Evolutionary conservation across 1,140 invertebrate species (phyloP).

Genomic region (Pristionchus pacificus): DNA sequence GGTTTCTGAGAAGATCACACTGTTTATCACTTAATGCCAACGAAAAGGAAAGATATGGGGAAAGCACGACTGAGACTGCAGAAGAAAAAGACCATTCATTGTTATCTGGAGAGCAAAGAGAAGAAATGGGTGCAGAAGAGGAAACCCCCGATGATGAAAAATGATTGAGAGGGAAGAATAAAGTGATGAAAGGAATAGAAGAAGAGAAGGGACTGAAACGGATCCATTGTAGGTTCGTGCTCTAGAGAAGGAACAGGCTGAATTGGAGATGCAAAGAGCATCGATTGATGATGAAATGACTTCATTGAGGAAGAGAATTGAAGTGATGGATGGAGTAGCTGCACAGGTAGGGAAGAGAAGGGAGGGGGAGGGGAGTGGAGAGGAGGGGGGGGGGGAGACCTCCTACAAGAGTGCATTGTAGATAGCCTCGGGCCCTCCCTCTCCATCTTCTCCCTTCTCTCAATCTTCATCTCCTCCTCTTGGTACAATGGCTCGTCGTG

Average conservation of each 20-base stretch:
- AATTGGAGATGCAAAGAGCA: slow-evolving; percentile 37
- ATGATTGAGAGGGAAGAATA: no score
- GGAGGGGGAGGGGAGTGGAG: neutral
- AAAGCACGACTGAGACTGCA: no score
- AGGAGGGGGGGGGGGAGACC: no score
- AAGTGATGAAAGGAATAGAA: neutral
- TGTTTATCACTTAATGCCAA: no score
- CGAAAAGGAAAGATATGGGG: no score
- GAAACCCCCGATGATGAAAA: no score
- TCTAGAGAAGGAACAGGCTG: slow-evolving; percentile 43
- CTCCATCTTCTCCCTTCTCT: neutral
- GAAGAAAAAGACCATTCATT: no score
- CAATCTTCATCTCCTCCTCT: neutral
- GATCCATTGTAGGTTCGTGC: slow-evolving; percentile 36
- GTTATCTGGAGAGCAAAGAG: no score
- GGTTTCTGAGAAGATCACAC: no score
- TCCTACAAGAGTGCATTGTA: slow-evolving; percentile 29
- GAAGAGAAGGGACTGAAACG: neutral
- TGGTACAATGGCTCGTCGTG: slow-evolving; percentile 18
- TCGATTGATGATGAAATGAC: slow-evolving; percentile 48
- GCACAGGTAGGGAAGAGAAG: slow-evolving; percentile 37
- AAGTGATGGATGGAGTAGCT: slow-evolving; percentile 53
- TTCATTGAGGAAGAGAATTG: slow-evolving; percentile 46
- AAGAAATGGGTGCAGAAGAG: no score
- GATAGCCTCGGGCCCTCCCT: slow-evolving; percentile 39